These are phyloP conservation scores for Silurus asotus DNA, from an alignment of 2,113 vertebrate genomes.

Conservation along the genomic window DNA sequence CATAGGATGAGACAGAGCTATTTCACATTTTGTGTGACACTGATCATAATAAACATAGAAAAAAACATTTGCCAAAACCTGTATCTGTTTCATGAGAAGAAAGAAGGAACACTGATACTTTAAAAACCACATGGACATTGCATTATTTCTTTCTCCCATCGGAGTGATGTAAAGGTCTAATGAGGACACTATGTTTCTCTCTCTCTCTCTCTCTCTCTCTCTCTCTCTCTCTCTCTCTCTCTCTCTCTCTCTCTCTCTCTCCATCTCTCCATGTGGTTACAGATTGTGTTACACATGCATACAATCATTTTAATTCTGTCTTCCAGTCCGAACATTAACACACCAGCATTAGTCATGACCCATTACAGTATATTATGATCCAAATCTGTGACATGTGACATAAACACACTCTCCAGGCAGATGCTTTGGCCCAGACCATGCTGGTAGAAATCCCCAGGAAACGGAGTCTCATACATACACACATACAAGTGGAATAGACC, in stretches of 20 bases:
- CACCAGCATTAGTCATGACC: conserved; percentile 13
- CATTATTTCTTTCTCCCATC: neutral
- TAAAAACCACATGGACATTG: neutral
- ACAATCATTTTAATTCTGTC: neutral
- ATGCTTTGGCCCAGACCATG: conserved; percentile 20
- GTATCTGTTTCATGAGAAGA: neutral
- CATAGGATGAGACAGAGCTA: neutral
- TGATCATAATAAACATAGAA: neutral
- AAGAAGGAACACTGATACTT: neutral
- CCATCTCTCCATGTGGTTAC: neutral
- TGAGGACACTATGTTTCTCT: neutral
- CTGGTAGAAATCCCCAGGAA: conserved; percentile 18
- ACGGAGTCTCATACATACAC: neutral
- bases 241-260: neutral
- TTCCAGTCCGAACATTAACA: neutral
- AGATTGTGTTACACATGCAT: conserved; percentile 16
- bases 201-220: neutral
- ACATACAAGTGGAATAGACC: neutral
- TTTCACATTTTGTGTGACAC: neutral
- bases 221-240: neutral
- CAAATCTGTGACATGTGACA: conserved; percentile 34
- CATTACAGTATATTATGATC: conserved; percentile 32
- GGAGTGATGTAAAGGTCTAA: conserved; percentile 13
- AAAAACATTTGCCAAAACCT: neutral
- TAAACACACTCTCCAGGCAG: conserved; percentile 37